Conservation (phyloP, 2,797 vertebrate species). For the Neoniphon sammara region DNA sequence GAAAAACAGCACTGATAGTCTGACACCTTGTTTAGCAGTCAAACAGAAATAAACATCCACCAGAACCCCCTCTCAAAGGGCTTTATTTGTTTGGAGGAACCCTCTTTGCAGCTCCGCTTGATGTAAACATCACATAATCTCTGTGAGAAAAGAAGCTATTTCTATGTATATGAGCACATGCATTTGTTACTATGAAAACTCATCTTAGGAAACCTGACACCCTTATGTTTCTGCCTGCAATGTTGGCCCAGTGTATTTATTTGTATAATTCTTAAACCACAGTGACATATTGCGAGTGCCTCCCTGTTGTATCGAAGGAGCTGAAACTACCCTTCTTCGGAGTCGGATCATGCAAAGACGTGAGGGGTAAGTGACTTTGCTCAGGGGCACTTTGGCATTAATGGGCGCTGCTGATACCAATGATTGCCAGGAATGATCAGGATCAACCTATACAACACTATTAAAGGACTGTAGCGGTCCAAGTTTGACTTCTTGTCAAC, state of each 20-base stretch:
- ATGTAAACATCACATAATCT: constrained; percentile 17
- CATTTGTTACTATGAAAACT: constrained; percentile 10
- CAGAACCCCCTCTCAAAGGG: constrained; percentile 5
- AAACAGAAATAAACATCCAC: constrained; percentile 53
- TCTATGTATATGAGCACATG: not conserved
- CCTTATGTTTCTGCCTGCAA: not conserved
- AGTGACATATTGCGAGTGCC: not conserved
- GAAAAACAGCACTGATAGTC: constrained; percentile 51
- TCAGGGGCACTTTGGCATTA: not conserved
- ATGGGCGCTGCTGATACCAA: not conserved
- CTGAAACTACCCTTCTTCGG: too few relatives aligned
- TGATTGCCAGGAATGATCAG: too few relatives aligned
- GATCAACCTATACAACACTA: too few relatives aligned
- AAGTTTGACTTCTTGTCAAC: too few relatives aligned
- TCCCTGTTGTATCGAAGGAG: not conserved
- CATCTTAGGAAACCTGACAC: constrained; percentile 8
- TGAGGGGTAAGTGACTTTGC: not conserved
- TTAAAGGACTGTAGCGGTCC: too few relatives aligned
- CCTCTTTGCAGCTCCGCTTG: constrained; percentile 26
- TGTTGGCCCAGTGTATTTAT: not conserved
- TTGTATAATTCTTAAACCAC: not conserved
- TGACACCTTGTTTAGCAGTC: constrained; percentile 41
- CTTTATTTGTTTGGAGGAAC: constrained; percentile 35
- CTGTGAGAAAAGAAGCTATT: not conserved
- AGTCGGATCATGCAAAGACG: not conserved